Percentiles rank a stretch among this genome's conserved stretches.
phyloP scores from a whole-genome alignment of 2,888 invertebrate genomes.

The Stramonita haemastoma region DNA sequence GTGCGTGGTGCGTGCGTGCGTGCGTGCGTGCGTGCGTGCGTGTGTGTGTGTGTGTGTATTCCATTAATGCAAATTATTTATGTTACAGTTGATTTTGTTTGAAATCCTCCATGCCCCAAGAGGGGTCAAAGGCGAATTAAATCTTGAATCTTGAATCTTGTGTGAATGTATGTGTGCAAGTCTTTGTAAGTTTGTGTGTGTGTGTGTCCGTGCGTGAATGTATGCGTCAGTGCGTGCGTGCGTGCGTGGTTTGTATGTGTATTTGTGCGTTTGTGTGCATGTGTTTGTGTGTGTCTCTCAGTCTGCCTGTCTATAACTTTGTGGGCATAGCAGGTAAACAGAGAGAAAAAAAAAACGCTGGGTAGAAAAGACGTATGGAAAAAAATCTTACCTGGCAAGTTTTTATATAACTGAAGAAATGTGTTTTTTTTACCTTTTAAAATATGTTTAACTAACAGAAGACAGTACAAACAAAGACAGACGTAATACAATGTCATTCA shows the following conservation, averaged over 20 bases:
- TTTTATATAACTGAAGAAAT: too few relatives aligned
- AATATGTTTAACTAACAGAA: too few relatives aligned
- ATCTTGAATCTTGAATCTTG: too few relatives aligned
- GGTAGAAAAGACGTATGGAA: too few relatives aligned
- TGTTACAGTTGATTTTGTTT: too few relatives aligned
- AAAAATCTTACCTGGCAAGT: too few relatives aligned
- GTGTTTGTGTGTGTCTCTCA: background rate
- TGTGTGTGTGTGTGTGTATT: background rate
- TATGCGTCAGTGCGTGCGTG: background rate
- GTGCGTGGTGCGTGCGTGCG: conserved; percentile 1
- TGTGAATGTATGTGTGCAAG: background rate
- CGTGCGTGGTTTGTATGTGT: background rate
- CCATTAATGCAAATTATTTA: too few relatives aligned
- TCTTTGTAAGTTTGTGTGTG: background rate
- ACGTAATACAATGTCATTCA: too few relatives aligned
- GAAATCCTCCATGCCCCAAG: too few relatives aligned
- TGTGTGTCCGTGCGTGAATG: background rate
- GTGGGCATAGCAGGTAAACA: background rate
- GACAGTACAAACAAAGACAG: too few relatives aligned
- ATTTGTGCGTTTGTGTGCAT: background rate
- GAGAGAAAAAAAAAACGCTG: background rate
- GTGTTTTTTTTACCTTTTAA: too few relatives aligned
- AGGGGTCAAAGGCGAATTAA: too few relatives aligned
- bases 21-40: background rate
- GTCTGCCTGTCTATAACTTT: background rate